Conservation (phyloP, 1,140 invertebrate genomes). For the Drosophila auraria region DNA sequence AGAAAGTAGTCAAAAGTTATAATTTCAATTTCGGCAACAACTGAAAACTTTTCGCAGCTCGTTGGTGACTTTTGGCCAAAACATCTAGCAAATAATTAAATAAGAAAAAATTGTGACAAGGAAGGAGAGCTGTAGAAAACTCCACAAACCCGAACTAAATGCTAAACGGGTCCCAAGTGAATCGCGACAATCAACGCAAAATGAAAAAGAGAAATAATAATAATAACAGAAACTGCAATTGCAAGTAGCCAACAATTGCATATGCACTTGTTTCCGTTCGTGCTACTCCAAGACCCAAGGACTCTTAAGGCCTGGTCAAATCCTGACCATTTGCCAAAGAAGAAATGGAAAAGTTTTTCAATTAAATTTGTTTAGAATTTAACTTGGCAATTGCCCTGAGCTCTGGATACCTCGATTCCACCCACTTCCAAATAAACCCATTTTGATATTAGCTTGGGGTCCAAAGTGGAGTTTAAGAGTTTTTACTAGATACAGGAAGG, state of each 20-base stretch:
- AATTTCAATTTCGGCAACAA: conserved; percentile 72
- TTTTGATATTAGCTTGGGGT: conserved; percentile 19
- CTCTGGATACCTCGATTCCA: conserved; percentile 31
- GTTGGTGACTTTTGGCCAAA: conserved; percentile 56
- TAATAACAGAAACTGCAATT: conserved; percentile 37
- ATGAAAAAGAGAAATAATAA: conserved; percentile 20
- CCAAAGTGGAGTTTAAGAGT: conserved; percentile 21
- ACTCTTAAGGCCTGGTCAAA: conserved; percentile 13
- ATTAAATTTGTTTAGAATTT: conserved; percentile 82
- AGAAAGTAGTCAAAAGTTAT: conserved; percentile 61
- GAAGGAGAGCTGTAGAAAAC: conserved; percentile 5
- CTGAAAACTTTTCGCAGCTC: conserved; percentile 57
- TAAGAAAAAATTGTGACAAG: conserved; percentile 41
- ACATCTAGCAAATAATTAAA: conserved; percentile 71
- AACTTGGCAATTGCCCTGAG: conserved; percentile 65
- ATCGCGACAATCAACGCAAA: conserved; percentile 61
- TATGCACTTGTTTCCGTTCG: conserved; percentile 72
- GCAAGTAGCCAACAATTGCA: conserved; percentile 72
- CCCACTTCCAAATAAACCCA: conserved; percentile 11
- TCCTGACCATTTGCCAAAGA: conserved; percentile 63
- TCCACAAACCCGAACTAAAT: conserved; percentile 57
- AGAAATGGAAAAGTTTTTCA: conserved; percentile 73
- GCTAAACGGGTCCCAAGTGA: conserved; percentile 72
- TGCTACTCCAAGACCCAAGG: conserved; percentile 19
- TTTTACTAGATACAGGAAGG: background rate